phyloP scores from a whole-genome alignment of 2,113 vertebrate species.

The Felis catus region DNA sequence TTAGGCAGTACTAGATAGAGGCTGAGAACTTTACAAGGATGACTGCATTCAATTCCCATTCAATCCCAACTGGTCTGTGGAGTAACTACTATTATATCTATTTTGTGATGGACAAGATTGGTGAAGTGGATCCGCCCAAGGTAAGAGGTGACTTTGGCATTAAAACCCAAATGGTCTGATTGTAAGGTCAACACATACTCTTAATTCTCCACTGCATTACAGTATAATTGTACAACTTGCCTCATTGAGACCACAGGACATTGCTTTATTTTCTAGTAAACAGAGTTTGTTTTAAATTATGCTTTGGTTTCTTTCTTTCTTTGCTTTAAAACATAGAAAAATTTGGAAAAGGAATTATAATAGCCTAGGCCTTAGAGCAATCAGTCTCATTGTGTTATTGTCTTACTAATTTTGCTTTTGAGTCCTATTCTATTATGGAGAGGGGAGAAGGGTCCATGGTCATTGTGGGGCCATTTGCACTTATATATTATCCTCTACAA shows the following conservation, averaged over 20 bases:
- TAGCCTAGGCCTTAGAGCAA: neutral
- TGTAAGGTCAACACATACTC: neutral
- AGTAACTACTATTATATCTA: neutral
- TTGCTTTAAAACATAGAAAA: constrained; percentile 26
- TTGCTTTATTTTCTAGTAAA: neutral
- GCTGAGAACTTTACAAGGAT: neutral
- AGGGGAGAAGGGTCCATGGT: neutral
- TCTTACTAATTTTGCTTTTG: neutral
- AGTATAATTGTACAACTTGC: neutral
- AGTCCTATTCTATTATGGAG: neutral
- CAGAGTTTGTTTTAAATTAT: neutral
- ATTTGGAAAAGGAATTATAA: neutral
- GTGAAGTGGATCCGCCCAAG: neutral
- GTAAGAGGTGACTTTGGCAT: neutral
- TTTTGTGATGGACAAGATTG: neutral
- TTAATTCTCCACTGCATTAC: neutral
- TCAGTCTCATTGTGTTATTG: neutral
- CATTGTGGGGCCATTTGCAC: neutral
- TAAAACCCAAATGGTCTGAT: neutral
- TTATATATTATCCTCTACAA: neutral
- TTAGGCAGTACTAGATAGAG: neutral
- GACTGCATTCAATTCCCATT: neutral
- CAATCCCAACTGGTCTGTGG: neutral
- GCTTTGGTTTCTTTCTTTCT: neutral
- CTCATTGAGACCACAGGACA: neutral